Conservation (phyloP, 2,888 invertebrate species). For the Acrocera orbiculus region DNA sequence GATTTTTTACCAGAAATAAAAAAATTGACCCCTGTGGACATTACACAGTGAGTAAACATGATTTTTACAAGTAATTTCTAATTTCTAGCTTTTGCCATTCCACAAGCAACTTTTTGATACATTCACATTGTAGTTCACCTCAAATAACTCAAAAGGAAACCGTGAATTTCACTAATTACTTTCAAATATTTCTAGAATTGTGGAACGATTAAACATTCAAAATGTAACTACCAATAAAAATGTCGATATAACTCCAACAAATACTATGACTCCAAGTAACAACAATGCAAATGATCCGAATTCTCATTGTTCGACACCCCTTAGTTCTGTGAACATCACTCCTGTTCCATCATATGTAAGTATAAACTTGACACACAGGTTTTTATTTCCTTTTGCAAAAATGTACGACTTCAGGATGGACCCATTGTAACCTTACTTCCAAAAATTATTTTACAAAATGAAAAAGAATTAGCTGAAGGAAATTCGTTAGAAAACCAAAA, state of each 20-base stretch:
- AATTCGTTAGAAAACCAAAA: slow-evolving; percentile 1
- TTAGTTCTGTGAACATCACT: slow-evolving; percentile 5
- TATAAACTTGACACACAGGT: too few species aligned
- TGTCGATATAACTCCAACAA: not conserved
- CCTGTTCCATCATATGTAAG: slow-evolving; percentile 5
- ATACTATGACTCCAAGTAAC: not conserved
- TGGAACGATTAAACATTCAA: not conserved
- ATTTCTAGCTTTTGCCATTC: not conserved
- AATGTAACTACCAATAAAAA: not conserved
- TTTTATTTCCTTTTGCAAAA: too few species aligned
- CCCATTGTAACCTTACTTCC: not conserved
- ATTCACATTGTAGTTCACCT: too few species aligned
- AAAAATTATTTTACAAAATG: slow-evolving; percentile 1
- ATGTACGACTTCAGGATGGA: slow-evolving; percentile 4
- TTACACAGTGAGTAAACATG: slow-evolving; percentile 5
- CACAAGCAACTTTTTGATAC: too few species aligned
- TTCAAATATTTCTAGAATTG: too few species aligned
- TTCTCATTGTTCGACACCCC: slow-evolving; percentile 7
- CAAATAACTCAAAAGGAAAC: too few species aligned
- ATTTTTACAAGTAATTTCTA: not conserved
- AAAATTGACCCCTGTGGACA: too few species aligned
- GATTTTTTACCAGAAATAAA: slow-evolving; percentile 5
- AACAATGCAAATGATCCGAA: slow-evolving; percentile 1
- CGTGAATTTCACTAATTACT: too few species aligned
- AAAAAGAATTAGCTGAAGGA: not conserved